phyloP scores from a whole-genome alignment of 2,888 invertebrate species.

The Smittia aterrima region DNA sequence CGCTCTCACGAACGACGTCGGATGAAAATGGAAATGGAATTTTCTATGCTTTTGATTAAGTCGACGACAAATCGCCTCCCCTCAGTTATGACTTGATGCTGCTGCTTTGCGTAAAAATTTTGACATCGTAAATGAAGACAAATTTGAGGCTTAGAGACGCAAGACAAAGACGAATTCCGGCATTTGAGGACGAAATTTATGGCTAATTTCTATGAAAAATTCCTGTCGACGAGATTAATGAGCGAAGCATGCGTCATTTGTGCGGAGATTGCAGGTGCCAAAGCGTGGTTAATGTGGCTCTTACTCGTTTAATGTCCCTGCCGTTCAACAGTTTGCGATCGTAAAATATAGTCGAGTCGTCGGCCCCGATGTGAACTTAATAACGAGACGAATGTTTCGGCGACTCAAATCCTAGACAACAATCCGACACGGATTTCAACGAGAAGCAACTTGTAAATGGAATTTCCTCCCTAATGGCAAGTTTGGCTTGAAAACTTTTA shows the following conservation, averaged over 20 bases:
- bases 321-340: background rate
- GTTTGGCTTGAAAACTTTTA: background rate
- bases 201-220: conserved; percentile 13
- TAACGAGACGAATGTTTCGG: background rate
- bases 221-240: background rate
- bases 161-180: background rate
- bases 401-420: conserved; percentile 12
- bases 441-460: background rate
- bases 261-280: conserved; percentile 6
- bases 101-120: background rate
- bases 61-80: background rate
- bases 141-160: conserved; percentile 3
- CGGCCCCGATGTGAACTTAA: background rate
- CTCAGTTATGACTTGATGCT: background rate
- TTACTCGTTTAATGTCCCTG: background rate
- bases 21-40: no score
- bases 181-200: background rate
- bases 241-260: background rate
- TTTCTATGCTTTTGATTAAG: no score
- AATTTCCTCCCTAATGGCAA: background rate
- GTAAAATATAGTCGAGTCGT: background rate
- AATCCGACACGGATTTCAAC: conserved; percentile 8
- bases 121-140: conserved; percentile 15
- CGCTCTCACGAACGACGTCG: no score
- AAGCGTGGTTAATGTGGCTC: background rate